Conservation (phyloP, 2,797 vertebrate species). For the Semotilus atromaculatus region DNA sequence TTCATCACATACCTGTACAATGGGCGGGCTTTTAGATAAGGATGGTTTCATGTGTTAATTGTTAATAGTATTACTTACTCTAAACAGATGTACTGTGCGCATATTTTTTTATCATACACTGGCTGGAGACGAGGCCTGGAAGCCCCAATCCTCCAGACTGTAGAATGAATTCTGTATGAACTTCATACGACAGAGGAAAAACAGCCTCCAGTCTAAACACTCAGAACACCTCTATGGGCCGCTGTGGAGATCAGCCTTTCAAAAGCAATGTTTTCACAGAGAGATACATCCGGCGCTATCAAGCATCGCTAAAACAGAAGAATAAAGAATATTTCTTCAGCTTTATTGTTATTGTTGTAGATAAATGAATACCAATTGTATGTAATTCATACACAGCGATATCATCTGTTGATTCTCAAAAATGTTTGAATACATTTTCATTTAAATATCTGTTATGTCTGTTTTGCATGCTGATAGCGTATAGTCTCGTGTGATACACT, state of each 20-base stretch:
- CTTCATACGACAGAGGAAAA: conserved; percentile 68
- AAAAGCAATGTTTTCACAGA: conserved; percentile 47
- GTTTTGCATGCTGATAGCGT: conserved; percentile 35
- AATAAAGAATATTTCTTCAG: neutral
- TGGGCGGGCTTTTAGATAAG: conserved; percentile 1
- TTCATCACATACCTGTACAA: conserved; percentile 1
- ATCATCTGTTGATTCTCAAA: conserved; percentile 21
- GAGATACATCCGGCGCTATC: conserved; percentile 28
- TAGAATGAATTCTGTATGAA: conserved; percentile 63
- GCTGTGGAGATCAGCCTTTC: conserved; percentile 46
- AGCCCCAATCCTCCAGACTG: conserved; percentile 64
- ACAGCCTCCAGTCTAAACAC: conserved; percentile 63
- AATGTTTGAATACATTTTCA: neutral
- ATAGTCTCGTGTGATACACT: conserved; percentile 15
- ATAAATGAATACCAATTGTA: conserved; percentile 3
- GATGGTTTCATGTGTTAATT: neutral
- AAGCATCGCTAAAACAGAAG: conserved; percentile 14
- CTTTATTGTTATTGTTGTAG: conserved; percentile 9
- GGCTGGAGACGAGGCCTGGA: conserved; percentile 56
- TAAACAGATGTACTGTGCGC: conserved; percentile 1
- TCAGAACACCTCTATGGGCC: conserved; percentile 52
- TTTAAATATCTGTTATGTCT: conserved; percentile 34
- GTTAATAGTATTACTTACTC: conserved; percentile 4
- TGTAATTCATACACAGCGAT: conserved; percentile 10
- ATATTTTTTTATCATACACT: conserved; percentile 62